A percentile compares a stretch with the other conserved stretches of the same genome.
These are phyloP conservation scores for Galeruca laticollis DNA, from an alignment of 2,888 invertebrate species.

Conservation along the genomic window DNA sequence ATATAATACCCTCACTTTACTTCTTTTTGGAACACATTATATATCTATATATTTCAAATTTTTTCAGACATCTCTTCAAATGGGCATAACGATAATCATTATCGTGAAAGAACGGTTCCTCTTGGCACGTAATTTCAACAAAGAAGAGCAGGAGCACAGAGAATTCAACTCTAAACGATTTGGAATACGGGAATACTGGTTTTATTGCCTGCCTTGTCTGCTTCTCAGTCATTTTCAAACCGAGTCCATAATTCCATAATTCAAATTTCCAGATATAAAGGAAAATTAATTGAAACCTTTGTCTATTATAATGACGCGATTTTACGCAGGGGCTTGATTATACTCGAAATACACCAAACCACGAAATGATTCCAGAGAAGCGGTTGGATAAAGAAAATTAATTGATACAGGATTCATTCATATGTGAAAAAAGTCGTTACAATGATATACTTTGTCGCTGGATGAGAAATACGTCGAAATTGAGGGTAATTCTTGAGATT, in stretches of 20 bases:
- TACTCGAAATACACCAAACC: constrained; percentile 13
- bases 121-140: constrained; percentile 24
- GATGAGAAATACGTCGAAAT: no score
- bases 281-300: constrained; percentile 43
- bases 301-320: constrained; percentile 39
- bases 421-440: no score
- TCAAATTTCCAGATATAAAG: constrained; percentile 30
- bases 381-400: not conserved
- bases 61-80: no score
- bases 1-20: no score
- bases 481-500: no score
- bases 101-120: not conserved
- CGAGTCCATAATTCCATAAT: constrained; percentile 29
- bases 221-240: constrained; percentile 24
- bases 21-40: no score
- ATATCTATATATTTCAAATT: no score
- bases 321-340: constrained; percentile 36
- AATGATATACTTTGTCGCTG: no score
- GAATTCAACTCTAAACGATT: constrained; percentile 10
- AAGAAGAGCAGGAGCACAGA: constrained; percentile 18
- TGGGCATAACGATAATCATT: not conserved
- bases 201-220: not conserved
- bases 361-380: constrained; percentile 26
- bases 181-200: not conserved
- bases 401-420: not conserved